Percentiles rank a stretch among this genome's conserved stretches.
Conservation (phyloP, 2,113 vertebrate species). For the Murina feae region DNA sequence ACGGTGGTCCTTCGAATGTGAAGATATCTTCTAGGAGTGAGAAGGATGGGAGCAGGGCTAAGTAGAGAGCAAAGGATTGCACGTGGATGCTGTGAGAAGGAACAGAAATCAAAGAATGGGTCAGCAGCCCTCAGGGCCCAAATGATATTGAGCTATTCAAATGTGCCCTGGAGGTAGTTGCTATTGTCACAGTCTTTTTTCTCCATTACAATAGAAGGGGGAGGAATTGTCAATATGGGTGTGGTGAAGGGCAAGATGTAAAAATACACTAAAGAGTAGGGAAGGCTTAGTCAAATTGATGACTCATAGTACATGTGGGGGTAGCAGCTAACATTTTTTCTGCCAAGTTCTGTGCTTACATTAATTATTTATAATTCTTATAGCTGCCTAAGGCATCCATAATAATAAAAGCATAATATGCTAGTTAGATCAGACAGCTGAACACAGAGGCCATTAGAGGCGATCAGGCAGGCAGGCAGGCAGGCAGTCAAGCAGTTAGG, state of each 20-base stretch:
- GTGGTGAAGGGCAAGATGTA: background rate
- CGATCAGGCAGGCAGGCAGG: no score
- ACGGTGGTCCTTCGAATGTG: background rate
- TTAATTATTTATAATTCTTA: conserved; percentile 4
- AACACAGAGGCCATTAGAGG: no score
- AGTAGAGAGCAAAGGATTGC: background rate
- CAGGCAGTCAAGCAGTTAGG: no score
- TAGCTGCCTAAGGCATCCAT: background rate
- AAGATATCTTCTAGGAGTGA: background rate
- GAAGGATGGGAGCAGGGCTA: background rate
- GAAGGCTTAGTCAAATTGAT: background rate
- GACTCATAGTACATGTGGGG: background rate
- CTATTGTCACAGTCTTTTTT: background rate
- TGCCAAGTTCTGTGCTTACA: background rate
- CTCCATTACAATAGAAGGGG: background rate
- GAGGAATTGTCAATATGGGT: background rate
- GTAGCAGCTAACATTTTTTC: background rate
- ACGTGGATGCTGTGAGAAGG: background rate
- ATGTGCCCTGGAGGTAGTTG: background rate
- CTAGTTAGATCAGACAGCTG: no score
- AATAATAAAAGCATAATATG: no score
- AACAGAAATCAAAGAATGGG: background rate
- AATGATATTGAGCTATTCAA: background rate
- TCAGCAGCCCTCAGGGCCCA: background rate
- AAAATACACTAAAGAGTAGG: background rate